Base-by-base conservation (phyloP, 2,797 vertebrate species). In the Channa striata region DNA sequence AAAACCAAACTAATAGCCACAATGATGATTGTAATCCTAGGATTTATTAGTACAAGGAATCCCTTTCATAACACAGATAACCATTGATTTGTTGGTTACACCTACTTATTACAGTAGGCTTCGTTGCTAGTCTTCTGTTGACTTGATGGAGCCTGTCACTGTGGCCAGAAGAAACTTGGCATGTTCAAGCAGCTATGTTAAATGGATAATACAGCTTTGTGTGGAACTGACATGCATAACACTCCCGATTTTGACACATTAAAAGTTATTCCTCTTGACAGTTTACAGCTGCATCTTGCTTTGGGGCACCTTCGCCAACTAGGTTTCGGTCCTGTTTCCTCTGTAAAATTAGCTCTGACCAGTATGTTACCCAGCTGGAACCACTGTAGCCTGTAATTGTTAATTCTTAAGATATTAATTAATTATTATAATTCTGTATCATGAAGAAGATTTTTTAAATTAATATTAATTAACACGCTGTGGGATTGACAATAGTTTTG, bases 241-340 rank as follows among this genome's bases (percentile, higher is more conserved):
- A 48, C 46, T 61, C 30, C 12, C 34, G 30, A 49, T 40, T 30
- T 17, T 40, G 73, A 49, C 25, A 56, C 37, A 40, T 76, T 68
- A 36, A 49, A 74, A 75, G 48, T 66, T 65, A 56, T 64, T 43
- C 39, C 37, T 69, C 39, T 67, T 66, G 66, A 76, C 68, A 77
- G 60, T 53, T 23, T 59, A 20, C 48, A 69, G 42, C 71, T 78
- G 78, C 34, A 34, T 59, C 42, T 59, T 25, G 46, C 75, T 59
- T 47, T 44, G 37, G 30, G 67, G 48, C 42, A 39, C 36, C 16
- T 51, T 65, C 11, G 6, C 40, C 74, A 51, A 53, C 34, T 46
- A 7, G 43, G 39, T 58, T 82, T 59, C 59, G 50, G 36, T 61
- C 42, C 43, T 42, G 21, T 64, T 60, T n/a, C n/a, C n/a, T n/a